Conservation (phyloP, 2,888 invertebrate genomes). For the Drosophila anomelani region DNA sequence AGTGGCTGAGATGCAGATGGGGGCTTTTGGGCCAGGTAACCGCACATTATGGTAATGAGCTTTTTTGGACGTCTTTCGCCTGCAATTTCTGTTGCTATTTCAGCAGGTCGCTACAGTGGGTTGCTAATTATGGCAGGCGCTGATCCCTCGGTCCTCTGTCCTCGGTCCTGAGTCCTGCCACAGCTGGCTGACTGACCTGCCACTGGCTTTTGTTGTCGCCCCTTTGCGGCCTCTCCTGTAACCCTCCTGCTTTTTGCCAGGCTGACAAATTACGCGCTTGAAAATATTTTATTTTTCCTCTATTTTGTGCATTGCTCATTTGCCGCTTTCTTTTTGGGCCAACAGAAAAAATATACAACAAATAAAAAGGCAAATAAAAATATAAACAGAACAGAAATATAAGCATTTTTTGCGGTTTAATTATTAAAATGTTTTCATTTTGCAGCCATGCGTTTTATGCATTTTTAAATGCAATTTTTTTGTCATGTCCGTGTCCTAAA, state of each 20-base stretch:
- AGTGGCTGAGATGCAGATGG: constrained; percentile 23
- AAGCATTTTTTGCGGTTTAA: constrained; percentile 66
- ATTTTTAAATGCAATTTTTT: constrained; percentile 50
- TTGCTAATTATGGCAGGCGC: constrained; percentile 67
- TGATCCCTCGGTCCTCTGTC: constrained; percentile 29
- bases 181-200: constrained; percentile 38
- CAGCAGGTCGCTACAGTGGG: constrained; percentile 25
- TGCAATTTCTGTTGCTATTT: constrained; percentile 23
- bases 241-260: constrained; percentile 4
- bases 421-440: constrained; percentile 72
- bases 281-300: constrained; percentile 37
- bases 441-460: constrained; percentile 45
- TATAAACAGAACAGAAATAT: constrained; percentile 13
- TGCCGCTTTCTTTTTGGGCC: constrained; percentile 13
- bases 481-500: constrained; percentile 28
- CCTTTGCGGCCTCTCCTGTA: constrained; percentile 2
- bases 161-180: constrained; percentile 7
- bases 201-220: constrained; percentile 50
- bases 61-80: constrained; percentile 49
- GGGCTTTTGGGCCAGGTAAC: constrained; percentile 43
- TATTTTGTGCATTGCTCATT: constrained; percentile 25
- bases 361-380: constrained; percentile 6
- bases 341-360: constrained; percentile 27
- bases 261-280: constrained; percentile 59
- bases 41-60: constrained; percentile 82